Evolutionary conservation across 2,113 vertebrate species (phyloP).

Genomic region (Ictalurus furcatus): DNA sequence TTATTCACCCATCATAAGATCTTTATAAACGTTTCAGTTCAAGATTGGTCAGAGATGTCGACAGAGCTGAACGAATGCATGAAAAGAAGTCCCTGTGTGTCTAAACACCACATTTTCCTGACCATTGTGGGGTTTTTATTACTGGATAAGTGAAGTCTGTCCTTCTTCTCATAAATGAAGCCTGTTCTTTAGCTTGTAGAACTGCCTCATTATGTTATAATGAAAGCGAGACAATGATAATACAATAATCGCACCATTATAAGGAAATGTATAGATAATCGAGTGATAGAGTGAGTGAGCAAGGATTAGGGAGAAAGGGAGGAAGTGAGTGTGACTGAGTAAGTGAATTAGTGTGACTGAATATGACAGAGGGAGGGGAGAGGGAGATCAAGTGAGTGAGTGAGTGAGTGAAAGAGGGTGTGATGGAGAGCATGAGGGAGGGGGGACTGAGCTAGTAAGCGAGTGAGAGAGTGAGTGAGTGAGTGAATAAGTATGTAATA

Average conservation of each 20-base stretch:
- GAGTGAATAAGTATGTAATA: no score
- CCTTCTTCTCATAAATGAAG: background rate
- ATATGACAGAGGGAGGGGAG: background rate
- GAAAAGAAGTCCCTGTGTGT: background rate
- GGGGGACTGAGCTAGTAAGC: no score
- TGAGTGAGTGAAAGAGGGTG: background rate
- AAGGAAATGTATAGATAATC: background rate
- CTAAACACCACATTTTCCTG: background rate
- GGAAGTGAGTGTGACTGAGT: background rate
- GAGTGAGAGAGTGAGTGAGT: background rate
- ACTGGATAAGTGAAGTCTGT: background rate
- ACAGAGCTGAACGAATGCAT: background rate
- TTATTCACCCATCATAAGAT: background rate
- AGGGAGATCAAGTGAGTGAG: background rate
- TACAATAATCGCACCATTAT: background rate
- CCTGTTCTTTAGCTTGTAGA: background rate
- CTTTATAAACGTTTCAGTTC: background rate
- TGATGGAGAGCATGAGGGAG: no score
- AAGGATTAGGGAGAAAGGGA: background rate
- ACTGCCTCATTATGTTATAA: background rate
- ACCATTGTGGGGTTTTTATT: background rate
- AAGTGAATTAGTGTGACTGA: background rate
- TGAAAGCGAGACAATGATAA: background rate
- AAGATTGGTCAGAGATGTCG: background rate
- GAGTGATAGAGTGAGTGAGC: background rate